phyloP scores from a whole-genome alignment of 2,113 vertebrate genomes.

The Mustela lutreola region DNA sequence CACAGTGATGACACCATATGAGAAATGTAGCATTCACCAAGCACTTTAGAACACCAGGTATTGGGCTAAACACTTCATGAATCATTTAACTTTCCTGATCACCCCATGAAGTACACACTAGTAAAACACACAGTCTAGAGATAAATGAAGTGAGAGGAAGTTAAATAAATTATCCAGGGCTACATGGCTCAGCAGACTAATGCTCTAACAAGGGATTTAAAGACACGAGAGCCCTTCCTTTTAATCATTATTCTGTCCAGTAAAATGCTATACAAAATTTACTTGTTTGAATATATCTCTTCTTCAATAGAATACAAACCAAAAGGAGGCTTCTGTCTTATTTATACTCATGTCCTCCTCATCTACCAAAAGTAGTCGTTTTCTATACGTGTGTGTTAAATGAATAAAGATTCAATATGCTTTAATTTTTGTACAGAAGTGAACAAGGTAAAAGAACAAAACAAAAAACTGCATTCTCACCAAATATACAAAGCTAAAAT shows the following conservation, averaged over 20 bases:
- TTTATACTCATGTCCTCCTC: neutral
- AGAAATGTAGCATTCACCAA: no score
- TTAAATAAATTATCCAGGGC: neutral
- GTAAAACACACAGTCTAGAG: neutral
- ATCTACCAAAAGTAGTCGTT: neutral
- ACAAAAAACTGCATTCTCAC: neutral
- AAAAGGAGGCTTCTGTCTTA: neutral
- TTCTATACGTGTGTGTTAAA: neutral
- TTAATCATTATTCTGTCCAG: neutral
- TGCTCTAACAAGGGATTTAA: neutral
- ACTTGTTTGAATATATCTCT: neutral
- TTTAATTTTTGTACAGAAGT: conserved; percentile 28
- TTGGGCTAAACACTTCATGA: neutral
- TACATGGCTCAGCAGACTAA: neutral
- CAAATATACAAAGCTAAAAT: neutral
- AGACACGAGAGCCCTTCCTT: neutral
- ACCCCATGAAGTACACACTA: neutral
- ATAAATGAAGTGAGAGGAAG: neutral
- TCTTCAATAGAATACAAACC: neutral
- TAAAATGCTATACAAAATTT: neutral
- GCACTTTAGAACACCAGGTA: neutral
- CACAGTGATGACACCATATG: neutral
- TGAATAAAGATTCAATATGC: neutral
- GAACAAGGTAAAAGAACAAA: neutral
- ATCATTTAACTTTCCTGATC: neutral